These are phyloP conservation scores for Cnemophilus loriae DNA, from an alignment of 2,113 vertebrate species.

Conservation along the genomic window DNA sequence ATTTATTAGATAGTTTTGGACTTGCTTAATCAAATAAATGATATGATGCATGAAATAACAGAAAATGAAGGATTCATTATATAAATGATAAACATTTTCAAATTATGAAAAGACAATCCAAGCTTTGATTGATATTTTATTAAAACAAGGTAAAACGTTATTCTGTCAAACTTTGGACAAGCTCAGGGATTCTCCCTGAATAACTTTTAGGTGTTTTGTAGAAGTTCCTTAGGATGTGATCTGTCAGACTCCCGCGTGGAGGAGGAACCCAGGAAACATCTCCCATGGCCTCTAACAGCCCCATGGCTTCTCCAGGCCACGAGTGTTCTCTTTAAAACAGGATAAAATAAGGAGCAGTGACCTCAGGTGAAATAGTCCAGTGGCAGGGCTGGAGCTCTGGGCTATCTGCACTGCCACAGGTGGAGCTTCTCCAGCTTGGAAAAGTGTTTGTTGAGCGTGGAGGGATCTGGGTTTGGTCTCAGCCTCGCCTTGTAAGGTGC, in stretches of 20 bases:
- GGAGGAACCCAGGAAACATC: neutral
- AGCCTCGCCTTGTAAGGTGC: rapidly evolving
- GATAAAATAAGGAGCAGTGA: neutral
- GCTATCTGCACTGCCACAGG: rapidly evolving
- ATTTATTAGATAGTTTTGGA: neutral
- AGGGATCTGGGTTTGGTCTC: neutral
- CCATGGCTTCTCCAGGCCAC: rapidly evolving
- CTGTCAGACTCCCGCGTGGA: neutral
- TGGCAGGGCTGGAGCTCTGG: neutral
- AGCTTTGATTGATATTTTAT: neutral
- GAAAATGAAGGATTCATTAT: neutral
- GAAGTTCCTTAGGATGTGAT: neutral
- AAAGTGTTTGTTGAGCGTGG: neutral
- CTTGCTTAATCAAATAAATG: slow-evolving; percentile 5
- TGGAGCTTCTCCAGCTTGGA: neutral
- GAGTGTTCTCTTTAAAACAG: neutral
- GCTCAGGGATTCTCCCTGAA: neutral
- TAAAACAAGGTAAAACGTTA: neutral
- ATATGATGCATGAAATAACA: neutral
- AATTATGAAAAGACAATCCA: neutral
- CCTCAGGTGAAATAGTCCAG: neutral
- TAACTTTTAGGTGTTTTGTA: neutral
- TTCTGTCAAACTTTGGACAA: neutral
- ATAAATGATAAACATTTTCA: neutral
- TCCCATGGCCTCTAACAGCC: neutral